These are phyloP conservation scores for Fragum whitleyi DNA, from an alignment of 2,888 invertebrate species.

Conservation along the genomic window DNA sequence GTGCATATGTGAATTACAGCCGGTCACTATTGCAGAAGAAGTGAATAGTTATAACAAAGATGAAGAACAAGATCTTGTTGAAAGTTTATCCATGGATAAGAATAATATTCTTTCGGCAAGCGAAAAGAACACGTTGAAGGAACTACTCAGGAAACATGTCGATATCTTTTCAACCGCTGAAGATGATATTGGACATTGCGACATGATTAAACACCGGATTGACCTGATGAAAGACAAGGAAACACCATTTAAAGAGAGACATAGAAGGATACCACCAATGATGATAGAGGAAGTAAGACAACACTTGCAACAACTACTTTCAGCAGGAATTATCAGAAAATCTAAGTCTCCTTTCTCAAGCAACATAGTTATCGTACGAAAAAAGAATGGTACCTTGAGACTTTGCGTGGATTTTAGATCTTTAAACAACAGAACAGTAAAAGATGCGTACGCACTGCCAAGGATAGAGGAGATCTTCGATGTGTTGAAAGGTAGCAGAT, in stretches of 20 bases:
- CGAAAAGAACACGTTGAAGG: background rate
- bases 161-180: background rate
- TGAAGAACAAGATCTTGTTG: background rate
- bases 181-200: constrained; percentile 2
- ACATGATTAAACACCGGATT: background rate
- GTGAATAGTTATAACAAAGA: background rate
- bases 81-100: background rate
- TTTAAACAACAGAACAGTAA: background rate
- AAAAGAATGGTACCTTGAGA: background rate
- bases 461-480: background rate
- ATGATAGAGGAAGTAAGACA: constrained; percentile 14
- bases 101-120: background rate
- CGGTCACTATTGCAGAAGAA: background rate
- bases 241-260: background rate
- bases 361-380: background rate
- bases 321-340: background rate
- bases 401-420: background rate
- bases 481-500: background rate
- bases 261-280: background rate
- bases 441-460: background rate
- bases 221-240: background rate
- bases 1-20: background rate
- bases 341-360: background rate
- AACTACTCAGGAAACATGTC: background rate
- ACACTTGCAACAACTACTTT: background rate